These are phyloP conservation scores for Boloria euphrosyne DNA, from an alignment of 2,888 invertebrate genomes.

Conservation along the genomic window DNA sequence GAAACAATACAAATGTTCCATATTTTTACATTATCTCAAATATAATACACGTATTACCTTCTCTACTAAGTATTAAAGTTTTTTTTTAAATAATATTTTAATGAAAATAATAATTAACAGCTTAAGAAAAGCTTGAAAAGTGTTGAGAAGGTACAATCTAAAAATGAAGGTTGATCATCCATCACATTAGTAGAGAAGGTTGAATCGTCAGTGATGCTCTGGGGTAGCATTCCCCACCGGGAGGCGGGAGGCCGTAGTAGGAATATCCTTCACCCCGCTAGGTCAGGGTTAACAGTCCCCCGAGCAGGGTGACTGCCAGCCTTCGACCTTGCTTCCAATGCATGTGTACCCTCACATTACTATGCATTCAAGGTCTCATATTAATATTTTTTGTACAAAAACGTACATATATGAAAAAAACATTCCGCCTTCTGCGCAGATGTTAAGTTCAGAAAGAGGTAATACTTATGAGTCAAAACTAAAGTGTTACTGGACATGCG, in stretches of 20 bases:
- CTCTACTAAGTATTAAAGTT: too few species aligned
- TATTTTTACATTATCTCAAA: too few species aligned
- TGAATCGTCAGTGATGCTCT: constrained; percentile 70
- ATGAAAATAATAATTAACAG: not conserved
- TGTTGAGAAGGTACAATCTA: not conserved
- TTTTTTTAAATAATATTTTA: not conserved
- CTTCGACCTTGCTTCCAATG: constrained; percentile 73
- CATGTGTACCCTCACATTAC: constrained; percentile 43
- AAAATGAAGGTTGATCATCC: constrained; percentile 43
- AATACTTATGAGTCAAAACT: constrained; percentile 41
- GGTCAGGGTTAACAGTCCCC: constrained; percentile 82
- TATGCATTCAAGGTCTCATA: constrained; percentile 21
- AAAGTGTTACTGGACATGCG: constrained; percentile 68
- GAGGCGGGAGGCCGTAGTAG: constrained; percentile 71
- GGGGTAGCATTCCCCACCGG: constrained; percentile 57
- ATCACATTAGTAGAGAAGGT: constrained; percentile 68
- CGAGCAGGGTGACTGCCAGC: constrained; percentile 72
- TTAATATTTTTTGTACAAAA: not conserved
- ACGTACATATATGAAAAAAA: not conserved
- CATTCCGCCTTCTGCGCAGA: not conserved
- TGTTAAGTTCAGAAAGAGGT: not conserved
- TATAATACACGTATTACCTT: too few species aligned
- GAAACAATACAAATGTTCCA: too few species aligned
- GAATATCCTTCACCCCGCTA: constrained; percentile 80
- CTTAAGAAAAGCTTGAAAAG: not conserved